Percentiles rank a stretch among this genome's conserved stretches.
Evolutionary conservation across 2,113 vertebrate species (phyloP).

Genomic region (Eurypyga helias): DNA sequence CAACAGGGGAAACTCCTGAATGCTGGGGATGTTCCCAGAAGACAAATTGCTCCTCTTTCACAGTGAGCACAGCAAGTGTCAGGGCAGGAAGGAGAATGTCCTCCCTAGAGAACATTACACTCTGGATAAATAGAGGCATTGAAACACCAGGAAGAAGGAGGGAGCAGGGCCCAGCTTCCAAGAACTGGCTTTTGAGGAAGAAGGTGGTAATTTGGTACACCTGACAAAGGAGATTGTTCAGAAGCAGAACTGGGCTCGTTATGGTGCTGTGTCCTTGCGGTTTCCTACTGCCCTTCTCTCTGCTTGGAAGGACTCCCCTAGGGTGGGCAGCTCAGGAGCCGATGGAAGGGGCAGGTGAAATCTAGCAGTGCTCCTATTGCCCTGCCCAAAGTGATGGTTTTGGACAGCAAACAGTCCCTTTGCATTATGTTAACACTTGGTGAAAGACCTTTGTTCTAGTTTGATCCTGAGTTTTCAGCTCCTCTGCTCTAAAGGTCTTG

Average conservation of each 20-base stretch:
- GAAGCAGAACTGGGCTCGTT: background rate
- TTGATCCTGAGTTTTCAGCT: background rate
- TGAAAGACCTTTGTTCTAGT: background rate
- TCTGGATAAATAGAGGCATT: constrained; percentile 13
- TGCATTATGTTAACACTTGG: background rate
- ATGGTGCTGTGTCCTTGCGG: background rate
- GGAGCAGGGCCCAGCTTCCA: background rate
- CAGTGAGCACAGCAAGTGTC: background rate
- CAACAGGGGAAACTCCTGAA: background rate
- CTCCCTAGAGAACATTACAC: background rate
- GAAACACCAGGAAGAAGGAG: background rate
- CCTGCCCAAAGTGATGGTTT: background rate
- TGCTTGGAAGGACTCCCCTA: background rate
- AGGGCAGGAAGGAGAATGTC: background rate
- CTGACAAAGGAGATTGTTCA: constrained; percentile 8
- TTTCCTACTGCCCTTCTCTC: background rate
- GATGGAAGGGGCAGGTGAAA: background rate
- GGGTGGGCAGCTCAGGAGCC: background rate
- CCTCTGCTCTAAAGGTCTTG: background rate
- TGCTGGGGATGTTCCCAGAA: background rate
- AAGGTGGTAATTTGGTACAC: background rate
- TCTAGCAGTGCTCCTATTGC: background rate
- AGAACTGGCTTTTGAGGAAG: background rate
- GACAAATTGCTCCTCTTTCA: background rate
- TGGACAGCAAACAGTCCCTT: background rate